Base-by-base conservation (phyloP, 1,140 invertebrate genomes). In the Psilanteris sp. region DNA sequence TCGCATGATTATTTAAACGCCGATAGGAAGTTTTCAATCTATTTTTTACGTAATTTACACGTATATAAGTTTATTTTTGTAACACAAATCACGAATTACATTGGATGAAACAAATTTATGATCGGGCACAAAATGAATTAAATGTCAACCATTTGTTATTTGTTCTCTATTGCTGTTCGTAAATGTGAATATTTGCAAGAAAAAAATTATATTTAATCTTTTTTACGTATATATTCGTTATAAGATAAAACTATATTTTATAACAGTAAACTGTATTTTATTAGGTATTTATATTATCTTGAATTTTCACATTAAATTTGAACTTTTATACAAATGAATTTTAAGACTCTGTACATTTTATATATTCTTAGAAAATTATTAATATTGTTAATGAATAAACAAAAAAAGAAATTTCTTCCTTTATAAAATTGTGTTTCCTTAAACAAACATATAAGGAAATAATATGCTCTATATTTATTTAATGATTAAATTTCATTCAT, bases 161-260 rank as follows among this genome's bases (percentile, higher is more conserved):
- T 16, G 26, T 31, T 46, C 26, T 29, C 11, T 24, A 13, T 26
- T 1, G 16, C 13, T 43, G 7, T 31, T n/a, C 5, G 22, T 43
- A 11, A 43, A 29, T 57, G 34, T 31, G 15, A 32, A 41, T 43
- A 43, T 24, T 22, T 41, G n/a, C n/a, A 31, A 11, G 27, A 7
- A 24, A n/a, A 34, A 22, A 43, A 10, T 57, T 15, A 32, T 59
- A 59, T 59, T 59, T 59, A 44, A 44, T 31, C n/a, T 50, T 57
- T 43, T 57, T 32, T 59, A 59, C 37, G 13, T 57, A 24, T 24
- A 39, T 20, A 44, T 26, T 11, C 2, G 39, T 46, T 46, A 46
- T 59, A 59, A 59, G 41, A 44, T 59, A 59, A 46, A 59, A 59
- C n/a, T 59, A 31, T 46, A 44, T 59, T 59, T 46, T 44, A 26